Evolutionary conservation across 2,888 invertebrate genomes (phyloP), one percentile per base, ranked within the genome.

Genomic region (Oligia latruncula): DNA sequence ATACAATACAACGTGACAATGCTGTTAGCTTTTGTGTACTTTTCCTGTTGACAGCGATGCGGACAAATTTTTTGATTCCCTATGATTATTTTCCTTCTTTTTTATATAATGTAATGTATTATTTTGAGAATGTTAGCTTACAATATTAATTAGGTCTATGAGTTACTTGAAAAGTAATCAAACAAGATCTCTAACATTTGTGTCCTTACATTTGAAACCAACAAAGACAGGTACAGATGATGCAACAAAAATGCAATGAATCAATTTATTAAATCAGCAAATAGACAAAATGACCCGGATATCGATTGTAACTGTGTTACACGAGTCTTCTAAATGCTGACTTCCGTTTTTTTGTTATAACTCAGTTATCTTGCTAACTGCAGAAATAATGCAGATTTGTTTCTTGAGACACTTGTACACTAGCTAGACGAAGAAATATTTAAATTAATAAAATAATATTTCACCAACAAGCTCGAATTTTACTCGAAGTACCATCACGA

Each of bases 241-340:
- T 5, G 64, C 86, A 78, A 81, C 49, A 70, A 77, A 77, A 67
- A 73, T 77, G 74, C 78, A 60, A 81, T 76, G 35, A 77, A 87
- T 78, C 73, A 68, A 74, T 88, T 52, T 35, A 78, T 52, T 74
- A 35, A 29, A 68, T 88, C 74, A 90, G 85, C 90, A 79, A 65
- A 72, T 82, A 43, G 66, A 49, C 66, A 52, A 81, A 82, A 62
- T 89, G 83, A 87, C 87, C 83, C 85, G 83, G 83, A 88, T 85
- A 85, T 90, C 64, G 75, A 77, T 74, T 60, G n/a, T 80, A 89
- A 84, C 64, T 85, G 70, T 90, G 90, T 86, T 82, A 89, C 90
- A 90, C 90, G 85, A 84, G 89, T 73, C 43, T 40, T 43, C 5
- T 74, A 40, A 55, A 72, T 71, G 87, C 87, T 85, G 83, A 89